These are phyloP conservation scores for Seriola dumerili DNA, from an alignment of 2,113 vertebrate genomes.

Conservation along the genomic window DNA sequence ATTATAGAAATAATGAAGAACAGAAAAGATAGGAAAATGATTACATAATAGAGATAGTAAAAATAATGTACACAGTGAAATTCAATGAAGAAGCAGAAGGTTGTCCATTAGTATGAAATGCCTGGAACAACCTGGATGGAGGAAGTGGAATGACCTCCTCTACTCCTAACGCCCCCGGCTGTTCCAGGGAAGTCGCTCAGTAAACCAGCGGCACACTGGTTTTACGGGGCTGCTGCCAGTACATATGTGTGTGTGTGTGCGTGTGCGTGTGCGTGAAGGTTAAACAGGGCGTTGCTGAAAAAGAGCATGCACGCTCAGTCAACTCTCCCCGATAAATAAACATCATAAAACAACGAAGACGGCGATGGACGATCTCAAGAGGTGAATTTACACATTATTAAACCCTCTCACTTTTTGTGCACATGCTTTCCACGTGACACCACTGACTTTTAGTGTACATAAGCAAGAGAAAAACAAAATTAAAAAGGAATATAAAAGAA, in stretches of 20 bases:
- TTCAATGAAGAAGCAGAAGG: background rate
- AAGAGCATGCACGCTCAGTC: conserved; percentile 51
- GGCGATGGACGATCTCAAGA: background rate
- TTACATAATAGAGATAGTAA: background rate
- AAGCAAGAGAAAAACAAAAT: conserved; percentile 56
- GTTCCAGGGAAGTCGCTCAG: conserved; percentile 9
- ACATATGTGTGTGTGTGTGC: background rate
- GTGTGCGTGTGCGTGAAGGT: background rate
- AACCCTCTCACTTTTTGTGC: conserved; percentile 65
- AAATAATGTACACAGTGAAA: conserved; percentile 2
- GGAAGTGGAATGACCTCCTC: background rate
- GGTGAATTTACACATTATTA: conserved; percentile 18
- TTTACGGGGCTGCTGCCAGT: background rate
- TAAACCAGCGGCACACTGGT: background rate
- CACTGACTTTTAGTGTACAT: conserved; percentile 68
- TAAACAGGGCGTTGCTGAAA: conserved; percentile 23
- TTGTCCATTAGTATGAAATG: background rate
- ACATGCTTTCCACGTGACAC: conserved; percentile 77
- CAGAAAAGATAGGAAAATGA: fast-evolving
- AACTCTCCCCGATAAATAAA: conserved; percentile 20
- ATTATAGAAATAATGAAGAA: background rate
- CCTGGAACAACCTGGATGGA: background rate
- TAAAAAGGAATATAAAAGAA: conserved; percentile 57
- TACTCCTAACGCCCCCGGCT: background rate
- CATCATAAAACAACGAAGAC: background rate